Percentiles rank a stretch among this genome's conserved stretches.
phyloP scores from a whole-genome alignment of 2,888 invertebrate genomes.

The Gymnoscelis rufifasciata region DNA sequence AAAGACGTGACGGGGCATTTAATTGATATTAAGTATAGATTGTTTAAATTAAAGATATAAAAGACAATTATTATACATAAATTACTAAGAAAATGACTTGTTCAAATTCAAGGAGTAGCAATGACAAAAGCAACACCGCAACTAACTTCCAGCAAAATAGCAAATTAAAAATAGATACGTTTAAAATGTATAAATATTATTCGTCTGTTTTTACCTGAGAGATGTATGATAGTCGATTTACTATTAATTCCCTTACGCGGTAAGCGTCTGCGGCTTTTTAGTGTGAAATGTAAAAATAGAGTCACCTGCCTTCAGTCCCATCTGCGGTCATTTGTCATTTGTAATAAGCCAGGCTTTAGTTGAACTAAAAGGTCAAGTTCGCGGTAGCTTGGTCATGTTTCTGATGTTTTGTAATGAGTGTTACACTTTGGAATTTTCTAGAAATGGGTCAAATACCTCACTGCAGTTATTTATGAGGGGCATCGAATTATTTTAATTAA shows the following conservation, averaged over 20 bases:
- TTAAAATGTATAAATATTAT: too few relatives aligned
- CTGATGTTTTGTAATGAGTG: slow-evolving; percentile 3
- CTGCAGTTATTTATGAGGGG: background rate
- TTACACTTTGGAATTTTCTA: background rate
- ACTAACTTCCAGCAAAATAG: too few relatives aligned
- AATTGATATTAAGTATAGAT: too few relatives aligned
- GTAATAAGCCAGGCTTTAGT: slow-evolving; percentile 18
- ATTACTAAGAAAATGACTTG: too few relatives aligned
- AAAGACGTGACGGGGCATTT: too few relatives aligned
- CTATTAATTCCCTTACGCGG: background rate
- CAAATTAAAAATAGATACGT: too few relatives aligned
- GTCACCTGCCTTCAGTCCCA: slow-evolving; percentile 24
- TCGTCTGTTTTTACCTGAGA: background rate
- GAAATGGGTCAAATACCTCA: slow-evolving; percentile 4
- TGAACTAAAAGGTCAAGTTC: slow-evolving; percentile 15
- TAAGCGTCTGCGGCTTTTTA: slow-evolving; percentile 6
- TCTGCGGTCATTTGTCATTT: slow-evolving; percentile 28
- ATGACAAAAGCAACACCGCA: too few relatives aligned
- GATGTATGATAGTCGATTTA: background rate
- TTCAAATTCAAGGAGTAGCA: too few relatives aligned
- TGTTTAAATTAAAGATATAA: too few relatives aligned
- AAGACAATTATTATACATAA: too few relatives aligned
- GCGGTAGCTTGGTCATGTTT: slow-evolving; percentile 6
- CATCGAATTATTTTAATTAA: too few relatives aligned
- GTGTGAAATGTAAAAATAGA: slow-evolving; percentile 27